Base-by-base conservation (phyloP, 2,797 vertebrate genomes). In the Neosalanx taihuensis region DNA sequence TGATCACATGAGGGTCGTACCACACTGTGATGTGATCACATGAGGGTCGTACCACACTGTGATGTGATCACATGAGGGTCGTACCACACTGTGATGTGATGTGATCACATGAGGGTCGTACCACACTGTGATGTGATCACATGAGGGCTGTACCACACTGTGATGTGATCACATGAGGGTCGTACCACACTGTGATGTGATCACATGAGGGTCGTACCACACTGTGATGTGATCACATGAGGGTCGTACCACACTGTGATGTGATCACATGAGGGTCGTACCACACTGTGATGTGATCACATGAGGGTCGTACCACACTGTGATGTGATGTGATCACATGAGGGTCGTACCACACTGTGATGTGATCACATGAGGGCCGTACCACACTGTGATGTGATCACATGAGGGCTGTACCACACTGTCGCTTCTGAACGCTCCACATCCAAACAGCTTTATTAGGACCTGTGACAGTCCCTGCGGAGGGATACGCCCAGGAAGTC, bases 401-500 rank as follows among this genome's bases (percentile, higher is more conserved):
- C 46, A 30, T 26, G 10, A 26, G 26, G 23, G 37, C n/a, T 5
- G 20, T 26, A 76, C 46, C 29, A 59, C 18, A 7, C 0, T 20
- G 74, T 41, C 10, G 37, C 37, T 81, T 84, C 80, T 85, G 72
- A 83, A 81, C 20, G 79, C 61, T 74, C 56, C 33, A 60, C 57
- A 64, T 79, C 71, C 17, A 70, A 71, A 73, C 70, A 76, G 29
- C 53, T 56, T 33, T 77, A 81, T 81, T 84, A 82, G 84, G 76
- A 70, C 76, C 0, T 35, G 23, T 66, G 72, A 81, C 72, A 58
- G 73, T 79, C 85, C 67, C 78, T 73, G 74, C 64, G 51, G 74
- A 67, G 72, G 85, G 84, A 80, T 79, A 79, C 86, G 76, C 81
- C 83, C 81, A 79, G 67, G 63, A 81, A 79, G 57, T 70, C 76